A percentile compares a stretch with the other conserved stretches of the same genome.
Evolutionary conservation across 2,888 invertebrate genomes (phyloP).

Genomic region (Agrilus biguttatus): DNA sequence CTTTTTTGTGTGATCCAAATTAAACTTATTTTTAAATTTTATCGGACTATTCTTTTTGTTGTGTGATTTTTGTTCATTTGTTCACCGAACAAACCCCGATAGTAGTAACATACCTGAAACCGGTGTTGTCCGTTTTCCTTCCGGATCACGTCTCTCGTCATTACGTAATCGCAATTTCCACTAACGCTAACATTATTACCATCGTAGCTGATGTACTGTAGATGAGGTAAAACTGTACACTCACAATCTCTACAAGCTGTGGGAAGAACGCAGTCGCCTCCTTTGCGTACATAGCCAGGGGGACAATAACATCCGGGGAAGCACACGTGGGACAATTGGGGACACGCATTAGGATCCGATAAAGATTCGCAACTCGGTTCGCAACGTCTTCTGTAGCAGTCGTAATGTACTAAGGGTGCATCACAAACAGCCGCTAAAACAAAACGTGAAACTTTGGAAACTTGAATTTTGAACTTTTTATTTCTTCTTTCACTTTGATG

Average conservation of each 20-base stretch:
- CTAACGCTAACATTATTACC: conserved; percentile 63
- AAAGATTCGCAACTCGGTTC: conserved; percentile 60
- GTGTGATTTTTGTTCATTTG: too few species aligned
- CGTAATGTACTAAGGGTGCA: conserved; percentile 62
- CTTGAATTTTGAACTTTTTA: too few species aligned
- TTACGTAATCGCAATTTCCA: conserved; percentile 74
- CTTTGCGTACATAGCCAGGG: conserved; percentile 52
- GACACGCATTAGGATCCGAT: conserved; percentile 43
- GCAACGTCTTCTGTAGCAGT: conserved; percentile 67
- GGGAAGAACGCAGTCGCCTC: conserved; percentile 52
- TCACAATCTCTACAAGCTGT: conserved; percentile 63
- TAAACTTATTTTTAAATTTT: too few species aligned
- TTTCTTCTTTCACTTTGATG: too few species aligned
- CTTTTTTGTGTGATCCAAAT: too few species aligned
- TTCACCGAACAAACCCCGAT: too few species aligned
- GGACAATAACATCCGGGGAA: conserved; percentile 79
- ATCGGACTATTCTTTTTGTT: too few species aligned
- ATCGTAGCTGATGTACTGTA: conserved; percentile 74
- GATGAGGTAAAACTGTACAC: conserved; percentile 57
- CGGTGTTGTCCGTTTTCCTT: conserved; percentile 35
- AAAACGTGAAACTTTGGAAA: not conserved
- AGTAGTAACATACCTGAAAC: conserved; percentile 27
- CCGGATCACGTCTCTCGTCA: conserved; percentile 46
- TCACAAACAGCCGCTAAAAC: conserved; percentile 53
- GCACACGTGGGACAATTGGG: conserved; percentile 49